These are phyloP conservation scores for Halesus radiatus DNA, from an alignment of 1,140 invertebrate genomes.

Conservation along the genomic window DNA sequence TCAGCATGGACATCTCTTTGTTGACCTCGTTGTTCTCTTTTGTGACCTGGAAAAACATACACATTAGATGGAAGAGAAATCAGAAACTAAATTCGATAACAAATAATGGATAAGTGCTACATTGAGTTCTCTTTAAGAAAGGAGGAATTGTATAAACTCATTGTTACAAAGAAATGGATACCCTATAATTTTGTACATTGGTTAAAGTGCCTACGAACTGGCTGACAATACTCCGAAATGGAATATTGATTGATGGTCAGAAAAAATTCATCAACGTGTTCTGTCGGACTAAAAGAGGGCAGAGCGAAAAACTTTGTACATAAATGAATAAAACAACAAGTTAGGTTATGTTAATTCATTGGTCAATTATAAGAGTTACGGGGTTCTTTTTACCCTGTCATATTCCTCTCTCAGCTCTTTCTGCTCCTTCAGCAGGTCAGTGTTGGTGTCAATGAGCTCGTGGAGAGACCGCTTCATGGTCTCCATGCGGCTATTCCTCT, in stretches of 20 bases:
- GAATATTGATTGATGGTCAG: too few relatives aligned
- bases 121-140: not conserved
- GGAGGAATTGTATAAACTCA: too few relatives aligned
- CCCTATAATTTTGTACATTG: too few relatives aligned
- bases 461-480: constrained; percentile 83
- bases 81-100: not conserved
- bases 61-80: not conserved
- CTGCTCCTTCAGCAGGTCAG: constrained; percentile 79
- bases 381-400: constrained; percentile 74
- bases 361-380: not conserved
- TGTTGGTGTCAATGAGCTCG: constrained; percentile 83
- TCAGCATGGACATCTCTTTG: constrained; percentile 64
- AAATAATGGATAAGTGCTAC: not conserved
- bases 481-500: constrained; percentile 84
- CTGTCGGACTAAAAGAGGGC: too few relatives aligned
- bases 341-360: not conserved
- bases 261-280: too few relatives aligned
- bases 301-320: too few relatives aligned
- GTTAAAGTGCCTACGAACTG: too few relatives aligned
- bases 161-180: too few relatives aligned
- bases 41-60: constrained; percentile 65
- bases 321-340: too few relatives aligned
- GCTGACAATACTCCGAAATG: too few relatives aligned
- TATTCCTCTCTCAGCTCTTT: constrained; percentile 81
- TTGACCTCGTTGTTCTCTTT: constrained; percentile 72